A percentile compares a stretch with the other conserved stretches of the same genome.
phyloP scores from a whole-genome alignment of 2,888 invertebrate species.

The Trissolcus brochymenae region DNA sequence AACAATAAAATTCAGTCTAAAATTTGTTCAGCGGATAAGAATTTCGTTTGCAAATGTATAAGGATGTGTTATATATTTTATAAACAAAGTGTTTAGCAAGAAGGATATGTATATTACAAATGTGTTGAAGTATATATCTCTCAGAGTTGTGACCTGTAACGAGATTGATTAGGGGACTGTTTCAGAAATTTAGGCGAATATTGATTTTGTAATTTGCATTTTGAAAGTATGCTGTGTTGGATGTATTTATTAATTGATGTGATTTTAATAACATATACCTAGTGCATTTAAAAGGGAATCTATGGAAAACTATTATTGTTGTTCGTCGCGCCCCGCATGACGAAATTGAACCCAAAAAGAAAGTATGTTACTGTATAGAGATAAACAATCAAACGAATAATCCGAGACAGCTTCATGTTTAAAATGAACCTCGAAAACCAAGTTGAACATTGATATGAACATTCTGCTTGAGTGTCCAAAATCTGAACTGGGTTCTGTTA shows the following conservation, averaged over 20 bases:
- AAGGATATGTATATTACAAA: too few relatives aligned
- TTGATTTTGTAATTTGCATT: slow-evolving; percentile 5
- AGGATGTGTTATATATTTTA: slow-evolving; percentile 32
- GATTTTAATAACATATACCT: slow-evolving; percentile 36
- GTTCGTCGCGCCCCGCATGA: slow-evolving; percentile 52
- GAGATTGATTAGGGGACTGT: too few relatives aligned
- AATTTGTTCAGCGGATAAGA: slow-evolving; percentile 10
- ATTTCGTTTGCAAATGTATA: slow-evolving; percentile 15
- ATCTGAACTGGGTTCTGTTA: not conserved
- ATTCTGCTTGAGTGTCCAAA: not conserved
- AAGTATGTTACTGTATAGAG: slow-evolving; percentile 28
- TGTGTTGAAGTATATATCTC: too few relatives aligned
- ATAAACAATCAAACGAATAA: not conserved
- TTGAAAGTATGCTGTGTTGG: slow-evolving; percentile 17
- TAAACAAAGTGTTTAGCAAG: slow-evolving; percentile 8
- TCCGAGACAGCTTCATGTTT: not conserved
- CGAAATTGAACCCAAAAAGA: slow-evolving; percentile 50
- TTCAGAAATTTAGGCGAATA: too few relatives aligned
- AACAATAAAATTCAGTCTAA: not conserved
- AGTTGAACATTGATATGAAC: too few relatives aligned
- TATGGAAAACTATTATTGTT: slow-evolving; percentile 46
- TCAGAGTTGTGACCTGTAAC: too few relatives aligned
- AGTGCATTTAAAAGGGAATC: slow-evolving; percentile 25
- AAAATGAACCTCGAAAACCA: too few relatives aligned
- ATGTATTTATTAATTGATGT: slow-evolving; percentile 33